phyloP scores from a whole-genome alignment of 2,888 invertebrate species.

The Coelinius sp. region DNA sequence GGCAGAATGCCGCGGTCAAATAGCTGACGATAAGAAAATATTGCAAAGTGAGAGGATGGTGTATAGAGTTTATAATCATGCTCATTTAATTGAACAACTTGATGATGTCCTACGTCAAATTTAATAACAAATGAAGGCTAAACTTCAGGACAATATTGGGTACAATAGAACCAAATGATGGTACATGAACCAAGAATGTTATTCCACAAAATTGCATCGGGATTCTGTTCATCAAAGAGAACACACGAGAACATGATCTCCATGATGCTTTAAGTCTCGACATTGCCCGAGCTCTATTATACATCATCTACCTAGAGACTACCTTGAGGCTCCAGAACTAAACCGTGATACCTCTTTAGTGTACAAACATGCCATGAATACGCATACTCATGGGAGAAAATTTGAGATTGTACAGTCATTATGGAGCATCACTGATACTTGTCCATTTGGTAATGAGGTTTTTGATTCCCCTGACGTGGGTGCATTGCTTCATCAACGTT shows the following conservation, averaged over 20 bases:
- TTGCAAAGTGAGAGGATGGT: background rate
- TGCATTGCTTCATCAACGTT: background rate
- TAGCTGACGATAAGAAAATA: background rate
- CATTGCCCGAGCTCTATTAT: background rate
- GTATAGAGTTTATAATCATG: background rate
- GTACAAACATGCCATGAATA: background rate
- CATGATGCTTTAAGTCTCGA: background rate
- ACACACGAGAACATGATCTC: background rate
- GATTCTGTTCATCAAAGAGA: background rate
- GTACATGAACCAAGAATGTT: background rate
- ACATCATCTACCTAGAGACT: background rate
- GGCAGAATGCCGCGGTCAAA: background rate
- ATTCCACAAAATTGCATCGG: background rate
- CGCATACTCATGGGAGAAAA: background rate
- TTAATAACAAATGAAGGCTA: background rate
- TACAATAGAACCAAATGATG: background rate
- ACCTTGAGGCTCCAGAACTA: background rate
- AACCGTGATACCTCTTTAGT: background rate
- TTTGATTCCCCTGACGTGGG: background rate
- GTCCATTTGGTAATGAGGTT: background rate
- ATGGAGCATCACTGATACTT: background rate
- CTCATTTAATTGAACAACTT: background rate
- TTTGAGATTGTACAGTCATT: background rate
- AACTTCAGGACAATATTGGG: background rate
- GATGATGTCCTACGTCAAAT: background rate